Base-by-base conservation (phyloP, 2,797 vertebrate species). In the Harpagifer antarcticus region DNA sequence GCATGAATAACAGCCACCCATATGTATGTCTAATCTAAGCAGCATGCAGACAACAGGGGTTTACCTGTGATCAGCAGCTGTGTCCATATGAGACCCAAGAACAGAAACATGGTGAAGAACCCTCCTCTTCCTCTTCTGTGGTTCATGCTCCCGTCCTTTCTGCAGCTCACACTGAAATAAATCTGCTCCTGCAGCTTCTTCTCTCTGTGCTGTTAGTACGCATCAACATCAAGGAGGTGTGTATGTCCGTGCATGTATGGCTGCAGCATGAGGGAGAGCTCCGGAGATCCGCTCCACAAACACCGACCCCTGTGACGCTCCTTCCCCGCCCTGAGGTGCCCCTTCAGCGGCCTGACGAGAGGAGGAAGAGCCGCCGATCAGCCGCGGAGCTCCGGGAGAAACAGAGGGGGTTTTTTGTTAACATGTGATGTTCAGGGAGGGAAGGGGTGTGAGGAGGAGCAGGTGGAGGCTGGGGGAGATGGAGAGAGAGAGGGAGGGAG, bases 1-100 rank as follows among this genome's bases (percentile, higher is more conserved):
- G 4, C 23, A 23, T 23, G 27, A 27, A 27, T 6, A 12, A 66
- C 0, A 47, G 27, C 3, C 23, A n/a, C 33, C 20, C 16, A 12
- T 48, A 0, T 19, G 15, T 7, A 33, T 33, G 33, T 8, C 33
- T 37, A 1, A 37, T 37, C 33, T 6, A 37, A 37, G 33, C 5
- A 37, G 33, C 33, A 37, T 3, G 1, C 45, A 19, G 44, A 70
- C 3, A 68, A 19, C 69, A 60, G 13, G 45, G 5, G 20, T 53
- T 82, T 72, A 92, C 91, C 91, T 89, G 90, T 16, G 70, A 82
- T 2, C 58, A 88, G 86, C 85, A 88, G 81, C 82, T 86, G 89
- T 0, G 68, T 79, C 86, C 91, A 92, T 1, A 60, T 37, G 0
- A 91, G 62, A 53, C 49, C 55, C 59, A 72, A 17, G 31, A 68